Evolutionary conservation across 2,797 vertebrate species (phyloP).

Genomic region (Typhlichthys subterraneus): DNA sequence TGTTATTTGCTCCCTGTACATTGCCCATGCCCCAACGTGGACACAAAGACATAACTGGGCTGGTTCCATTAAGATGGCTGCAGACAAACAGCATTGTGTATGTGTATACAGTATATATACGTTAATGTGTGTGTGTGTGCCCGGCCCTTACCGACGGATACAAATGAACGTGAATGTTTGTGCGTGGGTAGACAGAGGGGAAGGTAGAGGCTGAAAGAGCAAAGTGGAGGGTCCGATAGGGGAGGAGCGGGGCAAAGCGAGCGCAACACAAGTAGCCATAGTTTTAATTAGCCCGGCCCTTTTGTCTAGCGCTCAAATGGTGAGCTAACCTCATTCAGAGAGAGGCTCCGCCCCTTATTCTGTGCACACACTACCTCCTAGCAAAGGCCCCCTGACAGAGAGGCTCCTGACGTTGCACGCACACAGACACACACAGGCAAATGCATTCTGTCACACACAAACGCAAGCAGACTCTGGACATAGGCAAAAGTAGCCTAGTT

Average conservation of each 20-base stretch:
- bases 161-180: conserved; percentile 49
- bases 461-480: conserved; percentile 16
- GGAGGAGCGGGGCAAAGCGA: conserved; percentile 27
- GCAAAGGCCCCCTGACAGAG: conserved; percentile 23
- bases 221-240: background rate
- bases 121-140: conserved; percentile 15
- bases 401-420: conserved; percentile 26
- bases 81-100: conserved; percentile 37
- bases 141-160: conserved; percentile 23
- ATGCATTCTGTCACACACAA: conserved; percentile 9
- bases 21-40: conserved; percentile 32
- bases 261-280: conserved; percentile 58
- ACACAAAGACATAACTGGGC: conserved; percentile 26
- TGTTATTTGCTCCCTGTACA: conserved; percentile 44
- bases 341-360: conserved; percentile 21
- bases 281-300: conserved; percentile 58
- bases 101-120: conserved; percentile 15
- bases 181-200: conserved; percentile 16
- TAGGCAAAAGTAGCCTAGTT: background rate
- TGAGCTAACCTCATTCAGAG: conserved; percentile 58
- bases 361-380: conserved; percentile 14
- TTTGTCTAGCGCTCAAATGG: conserved; percentile 58
- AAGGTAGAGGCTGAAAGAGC: background rate
- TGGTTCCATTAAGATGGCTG: conserved; percentile 20
- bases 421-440: background rate